phyloP scores from a whole-genome alignment of 2,888 invertebrate genomes.

The Priocnemis perturbator region DNA sequence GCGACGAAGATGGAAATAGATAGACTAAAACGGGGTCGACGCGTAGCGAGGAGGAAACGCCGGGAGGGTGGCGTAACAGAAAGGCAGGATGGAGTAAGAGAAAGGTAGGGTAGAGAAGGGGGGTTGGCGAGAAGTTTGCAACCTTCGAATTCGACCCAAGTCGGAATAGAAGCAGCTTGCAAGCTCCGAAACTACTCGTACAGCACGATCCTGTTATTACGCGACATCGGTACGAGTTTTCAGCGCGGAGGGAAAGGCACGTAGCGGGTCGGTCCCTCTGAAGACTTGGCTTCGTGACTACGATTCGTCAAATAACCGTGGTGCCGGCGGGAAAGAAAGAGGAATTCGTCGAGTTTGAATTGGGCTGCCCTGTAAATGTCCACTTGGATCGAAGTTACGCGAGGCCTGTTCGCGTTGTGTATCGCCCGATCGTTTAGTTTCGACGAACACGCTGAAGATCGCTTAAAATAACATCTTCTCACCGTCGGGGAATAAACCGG shows the following conservation, averaged over 20 bases:
- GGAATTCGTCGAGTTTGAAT: no score
- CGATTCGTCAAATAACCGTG: conserved; percentile 9
- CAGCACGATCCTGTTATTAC: conserved; percentile 30
- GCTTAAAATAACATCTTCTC: no score
- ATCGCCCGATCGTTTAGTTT: no score
- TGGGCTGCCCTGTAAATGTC: no score
- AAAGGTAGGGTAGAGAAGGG: conserved; percentile 1
- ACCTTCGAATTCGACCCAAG: conserved; percentile 23
- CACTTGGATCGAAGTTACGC: no score
- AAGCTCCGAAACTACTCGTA: conserved; percentile 30
- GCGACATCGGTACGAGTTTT: conserved; percentile 25
- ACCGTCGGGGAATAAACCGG: no score
- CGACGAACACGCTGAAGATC: no score
- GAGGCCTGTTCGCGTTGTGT: no score
- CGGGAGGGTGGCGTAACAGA: not conserved
- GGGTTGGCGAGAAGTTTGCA: conserved; percentile 13
- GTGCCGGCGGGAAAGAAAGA: not conserved
- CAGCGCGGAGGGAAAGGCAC: conserved; percentile 16
- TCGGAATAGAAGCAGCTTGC: conserved; percentile 23
- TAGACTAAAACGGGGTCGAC: not conserved
- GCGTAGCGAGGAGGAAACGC: conserved; percentile 3
- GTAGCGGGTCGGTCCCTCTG: conserved; percentile 15
- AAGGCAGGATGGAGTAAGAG: not conserved
- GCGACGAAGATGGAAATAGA: not conserved
- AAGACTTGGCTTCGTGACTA: conserved; percentile 12